Evolutionary conservation across 2,797 vertebrate species (phyloP), one percentile per base, ranked within the genome.

Genomic region (Molossus alvarezi): DNA sequence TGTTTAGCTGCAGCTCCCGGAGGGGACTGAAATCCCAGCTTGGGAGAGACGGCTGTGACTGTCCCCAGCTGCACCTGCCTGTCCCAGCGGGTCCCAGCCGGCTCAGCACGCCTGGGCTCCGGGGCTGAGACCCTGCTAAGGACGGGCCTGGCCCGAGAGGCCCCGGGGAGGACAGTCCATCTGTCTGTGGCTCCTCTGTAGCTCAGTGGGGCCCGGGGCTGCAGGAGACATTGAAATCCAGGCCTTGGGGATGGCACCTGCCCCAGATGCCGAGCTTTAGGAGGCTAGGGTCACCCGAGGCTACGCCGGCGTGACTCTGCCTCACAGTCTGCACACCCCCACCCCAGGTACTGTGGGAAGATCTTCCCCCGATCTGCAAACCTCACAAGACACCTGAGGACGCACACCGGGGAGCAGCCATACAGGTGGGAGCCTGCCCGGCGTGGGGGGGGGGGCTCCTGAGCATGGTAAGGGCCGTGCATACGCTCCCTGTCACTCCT

Each of bases 291-390:
- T 45, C 1, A 0, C 45, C 1, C 0, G 0, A 0, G 17, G 21
- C 62, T 6, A 1, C 10, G 14, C 13, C 45, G 1, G 2, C 8
- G 0, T 1, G 1, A 14, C 76, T 20, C 2, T 0, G 12, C 27
- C 69, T 95, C 12, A 95, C 2, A 0, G 0, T 5, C 29, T 3
- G 33, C 57, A 45, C 27, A 58, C 51, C 51, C 51, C 37, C 48
- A 11, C n/a, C n/a, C 20, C 48, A 23, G 99, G 99, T 99, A 99
- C 99, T 99, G 99, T 97, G 99, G 99, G 96, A 99, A 99, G 99
- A 99, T 99, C 98, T 99, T 99, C 98, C 99, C 99, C 55, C 99
- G 99, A 92, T 99, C 99, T 0, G 99, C 99, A 95, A 99, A 99
- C 97, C 99, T 99, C 98, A 99, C 99, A 27, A 98, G 99, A 98